phyloP scores from a whole-genome alignment of 2,113 vertebrate genomes.

The Danio rerio region GRCz12tu NC_133197.1:21529001-21529500 shows the following conservation, averaged over 20 bases:
- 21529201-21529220: slow-evolving; percentile 99
- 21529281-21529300: neutral
- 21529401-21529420: slow-evolving; percentile 94
- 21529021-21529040: slow-evolving; percentile 99
- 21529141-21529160: slow-evolving; percentile 98
- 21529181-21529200: slow-evolving; percentile 96
- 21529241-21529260: neutral
- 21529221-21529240: neutral
- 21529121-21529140: slow-evolving; percentile 98
- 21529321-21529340: slow-evolving; percentile 94
- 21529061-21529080: slow-evolving; percentile 94
- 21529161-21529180: slow-evolving; percentile 93
- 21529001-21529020: slow-evolving; percentile 97
- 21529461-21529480: slow-evolving; percentile 91
- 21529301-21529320: slow-evolving; percentile 93
- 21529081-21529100: slow-evolving; percentile 98
- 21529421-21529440: slow-evolving; percentile 94
- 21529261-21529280: neutral
- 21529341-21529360: slow-evolving; percentile 96
- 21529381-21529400: slow-evolving; percentile 92
- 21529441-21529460: slow-evolving; percentile 94
- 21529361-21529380: slow-evolving; percentile 95
- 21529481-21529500: slow-evolving; percentile 91
- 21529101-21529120: slow-evolving; percentile 96
- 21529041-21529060: slow-evolving; percentile 98